Evolutionary conservation across 2,888 invertebrate species (phyloP).

Genomic region (Pedicia rivosa): DNA sequence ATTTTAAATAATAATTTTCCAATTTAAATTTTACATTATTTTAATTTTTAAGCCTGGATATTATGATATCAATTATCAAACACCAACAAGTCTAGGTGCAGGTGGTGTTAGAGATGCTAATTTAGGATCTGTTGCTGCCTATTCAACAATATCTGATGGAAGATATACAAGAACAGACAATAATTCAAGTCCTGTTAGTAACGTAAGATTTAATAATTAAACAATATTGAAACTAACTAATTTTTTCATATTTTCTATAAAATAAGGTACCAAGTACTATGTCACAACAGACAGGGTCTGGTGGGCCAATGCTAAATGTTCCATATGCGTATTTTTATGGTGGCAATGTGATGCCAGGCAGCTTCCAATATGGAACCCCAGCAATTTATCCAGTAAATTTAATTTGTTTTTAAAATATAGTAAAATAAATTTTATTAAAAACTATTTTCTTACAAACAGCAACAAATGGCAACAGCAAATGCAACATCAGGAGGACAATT

Average conservation of each 20-base stretch:
- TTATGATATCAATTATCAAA: slow-evolving; percentile 60
- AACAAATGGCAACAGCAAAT: slow-evolving; percentile 59
- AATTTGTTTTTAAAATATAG: not conserved
- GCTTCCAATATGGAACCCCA: slow-evolving; percentile 53
- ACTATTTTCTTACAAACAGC: slow-evolving; percentile 14
- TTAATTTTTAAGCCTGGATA: slow-evolving; percentile 31
- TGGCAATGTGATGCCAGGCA: slow-evolving; percentile 46
- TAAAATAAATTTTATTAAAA: not conserved
- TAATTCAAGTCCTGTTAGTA: slow-evolving; percentile 52
- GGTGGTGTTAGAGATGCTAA: slow-evolving; percentile 42
- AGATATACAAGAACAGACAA: slow-evolving; percentile 57
- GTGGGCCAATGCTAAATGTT: slow-evolving; percentile 30
- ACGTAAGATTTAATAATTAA: slow-evolving; percentile 19
- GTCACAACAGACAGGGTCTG: slow-evolving; percentile 44
- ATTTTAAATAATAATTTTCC: too few species aligned
- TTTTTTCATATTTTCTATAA: not conserved
- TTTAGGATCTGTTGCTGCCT: slow-evolving; percentile 48
- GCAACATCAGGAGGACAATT: slow-evolving; percentile 56
- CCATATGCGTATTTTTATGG: slow-evolving; percentile 45
- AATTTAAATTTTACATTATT: too few species aligned
- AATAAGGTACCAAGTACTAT: slow-evolving; percentile 50
- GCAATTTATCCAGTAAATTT: slow-evolving; percentile 50
- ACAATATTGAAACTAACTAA: not conserved
- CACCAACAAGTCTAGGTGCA: slow-evolving; percentile 52
- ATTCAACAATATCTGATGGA: slow-evolving; percentile 51